Evolutionary conservation across 2,888 invertebrate genomes (phyloP), one percentile per base, ranked within the genome.

Genomic region (Stegana nigrithorax): DNA sequence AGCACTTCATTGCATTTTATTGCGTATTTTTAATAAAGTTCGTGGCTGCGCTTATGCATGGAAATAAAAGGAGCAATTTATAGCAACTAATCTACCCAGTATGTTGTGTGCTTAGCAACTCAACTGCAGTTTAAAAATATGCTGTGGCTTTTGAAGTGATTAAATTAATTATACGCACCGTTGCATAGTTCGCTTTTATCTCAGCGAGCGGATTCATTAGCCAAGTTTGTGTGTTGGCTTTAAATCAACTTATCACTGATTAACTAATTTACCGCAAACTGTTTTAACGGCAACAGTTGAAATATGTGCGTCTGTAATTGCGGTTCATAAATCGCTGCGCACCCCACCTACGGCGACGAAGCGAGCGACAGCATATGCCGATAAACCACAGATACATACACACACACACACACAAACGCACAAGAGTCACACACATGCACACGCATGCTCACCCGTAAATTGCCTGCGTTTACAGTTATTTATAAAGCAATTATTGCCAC

Each of bases 401-500:
- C 50, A 60, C 55, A 56, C 32, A 32, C 23, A 61, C 51, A 25
- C 10, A 59, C 27, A 32, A 17, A 12, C n/a, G n/a, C n/a, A n/a
- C n/a, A n/a, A n/a, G n/a, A n/a, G n/a, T n/a, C 55, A 56, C 32
- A 32, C 23, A 61, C 51, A 25, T 12, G 58, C 5, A 21, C 10
- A 25, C 36, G 27, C 36, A 44, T 23, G 50, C 29, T 23, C 26
- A 17, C 14, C 26, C 29, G 51, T 23, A 32, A 53, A 19, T 25
- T 32, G 59, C 21, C 60, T 62, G 42, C 44, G 63, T 53, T 65
- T 64, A 53, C 62, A 64, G 71, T 76, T 76, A 73, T 78, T 73
- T 72, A 78, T 73, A 78, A 75, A 65, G 67, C 75, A 78, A 75
- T 76, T 76, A 78, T 78, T 75, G 71, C 65, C 71, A 70, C 65